Evolutionary conservation across 2,797 vertebrate genomes (phyloP), one percentile per base, ranked within the genome.

Genomic region (Poecilia wingei): DNA sequence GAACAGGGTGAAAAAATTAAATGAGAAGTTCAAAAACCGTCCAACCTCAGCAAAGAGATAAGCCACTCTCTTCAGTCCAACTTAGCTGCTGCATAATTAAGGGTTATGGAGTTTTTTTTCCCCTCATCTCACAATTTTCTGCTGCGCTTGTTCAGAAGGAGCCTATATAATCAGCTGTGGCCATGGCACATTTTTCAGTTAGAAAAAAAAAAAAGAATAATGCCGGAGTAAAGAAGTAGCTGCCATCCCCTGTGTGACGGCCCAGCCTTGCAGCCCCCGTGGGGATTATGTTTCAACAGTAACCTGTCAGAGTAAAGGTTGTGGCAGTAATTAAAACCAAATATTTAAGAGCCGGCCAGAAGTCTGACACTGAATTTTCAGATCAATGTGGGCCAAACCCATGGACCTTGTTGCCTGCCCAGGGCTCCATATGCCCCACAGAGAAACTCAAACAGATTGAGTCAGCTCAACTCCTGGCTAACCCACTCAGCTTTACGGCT

Each of bases 291-390:
- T 94, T 94, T 92, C 93, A 93, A 92, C 90, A 91, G 91, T 93
- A 93, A 94, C 94, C 94, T 93, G 94, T 88, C 93, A 94, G 94
- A 93, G 92, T 93, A 94, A 95, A 95, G 95, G 94, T 95, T 95
- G 93, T 93, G 90, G 92, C 92, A 94, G 93, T 95, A 95, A 96
- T 95, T 94, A 95, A 96, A 96, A 95, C 93, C 94, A 96, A 96
- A 96, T 95, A 96, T 95, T 95, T 95, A 95, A 95, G 92, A 94
- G 91, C 83, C 92, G 90, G 82, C 91, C 83, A 81, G 87, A 82
- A 80, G 88, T 92, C 87, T 74, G 31, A 87, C 72, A 76, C 91
- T 92, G 94, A 93, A 91, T 94, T 94, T 94, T 91, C 84, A 94
- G 92, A 94, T 95, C 92, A 94, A 92, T 92, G 84, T 78, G 77